Base-by-base conservation (phyloP, 2,113 vertebrate species). In the Rhinoptilus africanus region DNA sequence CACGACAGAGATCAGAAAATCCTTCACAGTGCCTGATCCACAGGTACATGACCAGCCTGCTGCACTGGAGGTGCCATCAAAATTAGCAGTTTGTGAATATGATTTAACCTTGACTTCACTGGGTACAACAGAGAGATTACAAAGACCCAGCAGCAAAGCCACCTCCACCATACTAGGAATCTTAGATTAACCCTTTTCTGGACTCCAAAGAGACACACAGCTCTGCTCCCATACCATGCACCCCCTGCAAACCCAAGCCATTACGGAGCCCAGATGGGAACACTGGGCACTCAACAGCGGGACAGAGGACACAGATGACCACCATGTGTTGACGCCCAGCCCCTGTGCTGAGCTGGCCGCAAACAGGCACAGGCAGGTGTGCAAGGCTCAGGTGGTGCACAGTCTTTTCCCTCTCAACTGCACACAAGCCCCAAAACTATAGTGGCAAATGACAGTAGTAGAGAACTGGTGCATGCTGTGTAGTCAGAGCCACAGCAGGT, bases 331-430 rank as follows among this genome's bases (percentile, higher is more conserved):
- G 28, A 54, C 7, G 12, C 53, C 75, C 43, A 63, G 37, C 4
- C 32, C 20, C 24, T 4, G 5, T 0, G 0, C 23, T 0, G 0
- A 47, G 71, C 32, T 41, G 62, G 71, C 48, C 53, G 35, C 23
- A 47, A n/a, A 51, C 47, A 57, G 24, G 47, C n/a, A 72, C 4
- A 41, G 32, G 26, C 26, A 78, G 34, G 35, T 22, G 9, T 1
- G 7, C 43, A 39, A 68, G 35, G 35, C 12, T 60, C 34, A 26
- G 2, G 48, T 0, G 4, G 15, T 0, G 2, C 41, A 72, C 20
- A 53, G 13, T 12, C 34, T 69, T 23, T 3, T 57, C 34, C 14
- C 34, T 69, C 35, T 35, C 34, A 69, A 66, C 18, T 37, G 34
- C 27, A 66, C 4, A 27, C 5, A 35, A 81, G 8, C 45, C 59